Base-by-base conservation (phyloP, 2,113 vertebrate genomes). In the Cyanoderma ruficeps region DNA sequence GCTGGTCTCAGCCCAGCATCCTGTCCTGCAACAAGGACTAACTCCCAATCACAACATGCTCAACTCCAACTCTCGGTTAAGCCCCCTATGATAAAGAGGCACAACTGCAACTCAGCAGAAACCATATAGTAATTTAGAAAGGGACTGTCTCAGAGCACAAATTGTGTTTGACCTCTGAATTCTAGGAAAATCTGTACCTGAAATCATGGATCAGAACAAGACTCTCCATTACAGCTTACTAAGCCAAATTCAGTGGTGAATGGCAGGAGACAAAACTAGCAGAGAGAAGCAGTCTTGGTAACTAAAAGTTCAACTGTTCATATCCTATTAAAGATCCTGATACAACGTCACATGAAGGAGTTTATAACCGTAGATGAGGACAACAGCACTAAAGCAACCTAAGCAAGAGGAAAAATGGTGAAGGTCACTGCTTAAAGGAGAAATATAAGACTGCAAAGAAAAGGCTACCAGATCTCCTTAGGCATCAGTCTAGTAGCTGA, bases 261-360 rank as follows among this genome's bases (percentile, higher is more conserved):
- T 27, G n/a, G 78, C n/a, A 44, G 37, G 37, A 81, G 21, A 31
- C 19, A 87, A 82, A 69, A 47, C 14, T 3, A 78, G 55, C 33
- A 90, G 35, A 80, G 21, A 46, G 23, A 71, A 81, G 30, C 5
- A 11, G 41, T 42, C 33, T 24, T 46, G 9, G 18, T 37, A 93
- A 68, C 22, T 17, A 80, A 80, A 68, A 72, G 22, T 17, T 79
- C 44, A 77, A 28, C 9, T 7, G 0, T 33, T 77, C 20, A 10
- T 25, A 31, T 31, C 47, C 64, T 49, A 35, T 65, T 30, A 39
- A 68, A 89, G 57, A 35, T 30, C 42, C 70, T 65, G 50, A 56
- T 24, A 41, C 13, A 35, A 57, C 24, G 30, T 10, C 42, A n/a
- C 0, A 0, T 41, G 24, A 24, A 65, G 41, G 59, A 64, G 19